These are phyloP conservation scores for Drosophila novamexicana DNA, from an alignment of 1,140 invertebrate species.

Conservation along the genomic window DNA sequence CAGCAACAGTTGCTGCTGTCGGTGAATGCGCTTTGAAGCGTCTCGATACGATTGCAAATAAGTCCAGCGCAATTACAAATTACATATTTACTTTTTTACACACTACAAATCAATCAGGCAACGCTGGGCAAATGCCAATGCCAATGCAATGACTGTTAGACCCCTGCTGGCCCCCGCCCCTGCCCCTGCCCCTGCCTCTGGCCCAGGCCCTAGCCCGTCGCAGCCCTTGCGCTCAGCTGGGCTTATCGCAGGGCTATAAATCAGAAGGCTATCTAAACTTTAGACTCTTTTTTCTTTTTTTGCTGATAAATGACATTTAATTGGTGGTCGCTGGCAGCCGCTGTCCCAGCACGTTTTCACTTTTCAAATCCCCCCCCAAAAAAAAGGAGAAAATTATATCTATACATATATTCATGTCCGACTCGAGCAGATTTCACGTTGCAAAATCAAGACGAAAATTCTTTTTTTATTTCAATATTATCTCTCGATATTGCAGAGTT, in stretches of 20 bases:
- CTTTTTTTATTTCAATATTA: slow-evolving; percentile 7
- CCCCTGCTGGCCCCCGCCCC: not conserved
- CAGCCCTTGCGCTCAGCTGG: slow-evolving; percentile 34
- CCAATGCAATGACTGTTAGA: slow-evolving; percentile 23
- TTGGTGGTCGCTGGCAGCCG: slow-evolving; percentile 49
- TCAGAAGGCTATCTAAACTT: slow-evolving; percentile 83
- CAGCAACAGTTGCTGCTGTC: slow-evolving; percentile 37
- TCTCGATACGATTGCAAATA: slow-evolving; percentile 57
- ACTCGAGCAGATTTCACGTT: not conserved
- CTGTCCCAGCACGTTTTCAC: slow-evolving; percentile 53
- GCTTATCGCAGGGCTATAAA: slow-evolving; percentile 74
- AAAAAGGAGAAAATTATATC: not conserved
- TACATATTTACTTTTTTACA: slow-evolving; percentile 69
- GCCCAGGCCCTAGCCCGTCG: not conserved
- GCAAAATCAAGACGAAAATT: slow-evolving; percentile 32
- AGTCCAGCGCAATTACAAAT: slow-evolving; percentile 50
- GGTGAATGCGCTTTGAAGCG: slow-evolving; percentile 54
- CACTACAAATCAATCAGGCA: slow-evolving; percentile 73
- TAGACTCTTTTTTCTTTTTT: slow-evolving; percentile 51
- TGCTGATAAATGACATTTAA: slow-evolving; percentile 81
- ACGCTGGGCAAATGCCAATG: slow-evolving; percentile 37
- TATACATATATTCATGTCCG: slow-evolving; percentile 8
- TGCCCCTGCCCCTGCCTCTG: not conserved
- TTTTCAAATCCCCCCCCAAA: slow-evolving; percentile 25
- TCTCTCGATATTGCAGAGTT: slow-evolving; percentile 16